A percentile compares a stretch with the other conserved stretches of the same genome.
These are phyloP conservation scores for Lasiurus cinereus DNA, from an alignment of 2,113 vertebrate species.

Conservation along the genomic window DNA sequence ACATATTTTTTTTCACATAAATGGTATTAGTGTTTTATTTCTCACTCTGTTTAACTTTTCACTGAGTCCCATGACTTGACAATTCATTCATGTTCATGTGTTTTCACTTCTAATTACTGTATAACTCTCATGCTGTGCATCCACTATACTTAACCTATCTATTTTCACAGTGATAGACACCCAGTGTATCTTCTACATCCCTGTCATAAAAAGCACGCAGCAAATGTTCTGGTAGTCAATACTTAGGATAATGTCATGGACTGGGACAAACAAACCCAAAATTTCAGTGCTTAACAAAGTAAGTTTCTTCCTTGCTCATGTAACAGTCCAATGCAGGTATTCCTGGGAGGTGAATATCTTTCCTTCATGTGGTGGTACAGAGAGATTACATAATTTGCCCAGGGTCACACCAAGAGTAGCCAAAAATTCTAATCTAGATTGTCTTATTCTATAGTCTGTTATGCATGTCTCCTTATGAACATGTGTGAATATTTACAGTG, in stretches of 20 bases:
- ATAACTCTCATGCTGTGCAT: not conserved
- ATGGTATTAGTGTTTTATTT: not conserved
- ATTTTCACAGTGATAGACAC: not conserved
- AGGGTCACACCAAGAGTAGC: not conserved
- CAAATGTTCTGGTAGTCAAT: not conserved
- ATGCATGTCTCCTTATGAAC: not conserved
- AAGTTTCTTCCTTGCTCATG: conserved; percentile 34
- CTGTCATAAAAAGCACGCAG: not conserved
- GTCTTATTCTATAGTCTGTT: conserved; percentile 18
- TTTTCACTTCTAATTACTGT: not conserved
- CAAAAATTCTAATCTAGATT: conserved; percentile 14
- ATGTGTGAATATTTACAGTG: not conserved
- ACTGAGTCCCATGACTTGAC: not conserved
- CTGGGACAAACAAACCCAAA: not conserved
- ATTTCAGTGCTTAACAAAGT: conserved; percentile 23
- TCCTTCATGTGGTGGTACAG: not conserved
- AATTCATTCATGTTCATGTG: not conserved
- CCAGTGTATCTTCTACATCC: not conserved
- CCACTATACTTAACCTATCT: not conserved
- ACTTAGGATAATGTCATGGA: not conserved
- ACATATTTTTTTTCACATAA: conserved; percentile 26
- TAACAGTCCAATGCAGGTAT: not conserved
- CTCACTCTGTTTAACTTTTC: conserved; percentile 30
- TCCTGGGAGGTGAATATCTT: not conserved
- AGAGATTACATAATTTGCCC: not conserved